Conservation (phyloP, 2,888 invertebrate species). For the Dryobota labecula region DNA sequence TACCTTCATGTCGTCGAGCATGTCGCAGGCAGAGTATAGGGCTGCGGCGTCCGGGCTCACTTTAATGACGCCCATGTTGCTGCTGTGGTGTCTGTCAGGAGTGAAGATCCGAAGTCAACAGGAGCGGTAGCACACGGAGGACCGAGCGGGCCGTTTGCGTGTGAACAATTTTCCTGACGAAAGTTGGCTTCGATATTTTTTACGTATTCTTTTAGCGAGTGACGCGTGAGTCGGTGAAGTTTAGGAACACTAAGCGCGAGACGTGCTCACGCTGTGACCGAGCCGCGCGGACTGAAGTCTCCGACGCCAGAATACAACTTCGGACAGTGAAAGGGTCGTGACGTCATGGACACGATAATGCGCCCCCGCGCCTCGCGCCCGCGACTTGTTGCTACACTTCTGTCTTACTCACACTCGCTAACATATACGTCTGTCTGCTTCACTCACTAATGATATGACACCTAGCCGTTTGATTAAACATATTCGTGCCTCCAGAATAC, state of each 20-base stretch:
- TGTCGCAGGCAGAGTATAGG: constrained; percentile 86
- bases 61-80: constrained; percentile 87
- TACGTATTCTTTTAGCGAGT: constrained; percentile 72
- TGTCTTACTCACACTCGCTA: constrained; percentile 71
- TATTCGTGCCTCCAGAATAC: constrained; percentile 72
- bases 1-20: constrained; percentile 89
- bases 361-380: constrained; percentile 72
- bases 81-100: constrained; percentile 42
- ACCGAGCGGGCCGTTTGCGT: constrained; percentile 82
- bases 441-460: constrained; percentile 80
- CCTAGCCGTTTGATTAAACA: constrained; percentile 75
- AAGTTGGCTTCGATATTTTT: constrained; percentile 72
- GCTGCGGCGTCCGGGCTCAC: constrained; percentile 85
- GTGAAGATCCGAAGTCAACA: constrained; percentile 53
- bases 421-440: constrained; percentile 76
- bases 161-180: constrained; percentile 72
- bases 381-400: constrained; percentile 86
- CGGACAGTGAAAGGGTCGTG: constrained; percentile 90
- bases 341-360: constrained; percentile 91
- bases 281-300: constrained; percentile 88
- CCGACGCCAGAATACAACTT: constrained; percentile 71
- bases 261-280: constrained; percentile 88
- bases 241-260: constrained; percentile 84
- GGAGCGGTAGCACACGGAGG: constrained; percentile 78
- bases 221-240: constrained; percentile 80